Base-by-base conservation (phyloP, 2,113 vertebrate genomes). In the Herpailurus yagouaroundi region DNA sequence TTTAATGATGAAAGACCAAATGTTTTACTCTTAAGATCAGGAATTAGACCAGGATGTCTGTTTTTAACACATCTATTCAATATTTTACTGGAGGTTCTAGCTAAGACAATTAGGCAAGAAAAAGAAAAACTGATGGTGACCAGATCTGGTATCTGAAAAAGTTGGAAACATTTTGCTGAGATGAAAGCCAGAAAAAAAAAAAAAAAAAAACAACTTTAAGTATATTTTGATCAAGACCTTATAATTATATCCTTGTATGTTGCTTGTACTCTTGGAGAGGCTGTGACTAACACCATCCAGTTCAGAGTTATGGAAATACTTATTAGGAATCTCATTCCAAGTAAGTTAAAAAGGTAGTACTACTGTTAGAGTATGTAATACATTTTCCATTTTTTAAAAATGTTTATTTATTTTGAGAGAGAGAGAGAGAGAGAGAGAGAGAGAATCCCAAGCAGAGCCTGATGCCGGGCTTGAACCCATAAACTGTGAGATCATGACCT, bases 301-400 rank as follows among this genome's bases (percentile, higher is more conserved):
- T 68, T 97, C 38, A 91, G 94, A 87, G 91, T 83, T 94, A 80
- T 41, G 48, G 76, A 96, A 96, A 97, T 69, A 74, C 21, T 81
- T 87, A 74, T 25, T 80, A 92, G 69, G 64, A 93, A 84, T 84
- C 63, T 23, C 25, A 84, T 25, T 87, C 63, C 21, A 79, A 98
- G 38, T 79, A 94, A 84, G 48, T 38, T 85, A 74, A 84, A 95
- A 85, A 48, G 33, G 18, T 63, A 38, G 50, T 45, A 25, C 69
- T 96, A 92, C 60, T 89, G 63, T 52, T 21, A 93, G 50, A 95
- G 33, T 18, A 94, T 74, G 23, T 83, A 91, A 94, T 87, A 86
- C 14, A 80, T 36, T 76, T 50, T 55, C 93, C 23, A 88, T 45
- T 25, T 60, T 60, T 60, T 60, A 3, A 60, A 57, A 45, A 45